Evolutionary conservation across 1,140 invertebrate species (phyloP).

Genomic region (Paracyclopina nana): DNA sequence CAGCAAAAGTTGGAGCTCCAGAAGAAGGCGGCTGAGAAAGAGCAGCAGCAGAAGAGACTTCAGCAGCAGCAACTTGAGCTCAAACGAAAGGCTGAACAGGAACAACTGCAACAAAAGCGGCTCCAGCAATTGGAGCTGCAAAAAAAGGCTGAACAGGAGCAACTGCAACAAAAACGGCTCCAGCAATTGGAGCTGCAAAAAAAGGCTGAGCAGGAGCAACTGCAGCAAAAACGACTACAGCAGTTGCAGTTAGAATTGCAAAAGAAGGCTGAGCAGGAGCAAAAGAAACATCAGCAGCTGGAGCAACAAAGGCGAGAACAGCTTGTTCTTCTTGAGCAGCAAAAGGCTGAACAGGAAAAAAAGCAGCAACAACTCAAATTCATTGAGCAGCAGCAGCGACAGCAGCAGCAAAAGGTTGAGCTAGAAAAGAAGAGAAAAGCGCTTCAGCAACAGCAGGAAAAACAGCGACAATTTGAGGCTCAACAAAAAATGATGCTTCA

Average conservation of each 20-base stretch:
- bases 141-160: background rate
- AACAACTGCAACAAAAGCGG: background rate
- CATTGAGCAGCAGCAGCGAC: constrained; percentile 1
- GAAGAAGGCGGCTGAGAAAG: background rate
- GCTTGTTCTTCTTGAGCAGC: background rate
- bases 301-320: background rate
- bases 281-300: background rate
- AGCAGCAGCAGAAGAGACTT: background rate
- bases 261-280: background rate
- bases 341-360: background rate
- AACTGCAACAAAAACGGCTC: background rate
- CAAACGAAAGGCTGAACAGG: background rate
- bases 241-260: background rate
- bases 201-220: background rate
- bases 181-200: background rate
- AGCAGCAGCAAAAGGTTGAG: constrained; percentile 14
- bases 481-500: too few species aligned
- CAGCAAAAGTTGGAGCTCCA: background rate
- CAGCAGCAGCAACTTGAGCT: constrained; percentile 4
- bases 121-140: background rate
- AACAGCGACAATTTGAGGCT: too few species aligned
- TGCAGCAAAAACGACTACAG: constrained; percentile 1
- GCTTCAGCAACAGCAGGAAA: too few species aligned
- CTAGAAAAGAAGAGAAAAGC: too few species aligned
- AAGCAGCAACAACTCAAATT: constrained; percentile 1